Percentiles rank a stretch among this genome's conserved stretches.
Evolutionary conservation across 2,113 vertebrate species (phyloP).

Genomic region (Sebastes schlegelii): DNA sequence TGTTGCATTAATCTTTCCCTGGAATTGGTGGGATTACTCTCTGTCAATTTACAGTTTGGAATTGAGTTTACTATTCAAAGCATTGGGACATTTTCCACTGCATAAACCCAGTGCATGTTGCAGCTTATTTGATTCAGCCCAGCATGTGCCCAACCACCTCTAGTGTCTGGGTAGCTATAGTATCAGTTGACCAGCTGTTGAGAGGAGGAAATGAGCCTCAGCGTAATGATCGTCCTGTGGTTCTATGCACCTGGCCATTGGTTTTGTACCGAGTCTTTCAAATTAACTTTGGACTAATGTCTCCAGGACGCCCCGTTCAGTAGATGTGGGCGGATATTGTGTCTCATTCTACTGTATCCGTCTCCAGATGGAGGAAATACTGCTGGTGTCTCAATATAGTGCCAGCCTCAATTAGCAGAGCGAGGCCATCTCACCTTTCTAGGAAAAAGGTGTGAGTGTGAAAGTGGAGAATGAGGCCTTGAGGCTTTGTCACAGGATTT

Average conservation of each 20-base stretch:
- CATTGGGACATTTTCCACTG: slow-evolving; percentile 34
- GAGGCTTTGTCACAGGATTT: slow-evolving; percentile 28
- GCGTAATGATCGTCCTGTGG: slow-evolving; percentile 56
- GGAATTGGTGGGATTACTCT: slow-evolving; percentile 73
- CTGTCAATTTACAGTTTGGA: slow-evolving; percentile 68
- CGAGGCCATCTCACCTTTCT: slow-evolving; percentile 49
- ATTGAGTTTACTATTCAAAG: slow-evolving; percentile 60
- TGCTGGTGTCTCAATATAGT: slow-evolving; percentile 38
- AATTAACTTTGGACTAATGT: slow-evolving; percentile 71
- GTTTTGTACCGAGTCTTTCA: slow-evolving; percentile 49
- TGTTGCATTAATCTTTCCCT: slow-evolving; percentile 68
- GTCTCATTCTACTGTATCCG: slow-evolving; percentile 36
- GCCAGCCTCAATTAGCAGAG: slow-evolving; percentile 48
- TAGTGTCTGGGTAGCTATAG: slow-evolving; percentile 26
- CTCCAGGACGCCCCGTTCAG: slow-evolving; percentile 38
- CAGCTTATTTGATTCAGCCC: slow-evolving; percentile 58
- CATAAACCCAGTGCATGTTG: slow-evolving; percentile 43
- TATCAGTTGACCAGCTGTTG: slow-evolving; percentile 73
- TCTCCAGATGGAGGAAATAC: slow-evolving; percentile 50
- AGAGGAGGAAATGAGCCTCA: slow-evolving; percentile 58
- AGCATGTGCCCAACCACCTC: slow-evolving; percentile 53
- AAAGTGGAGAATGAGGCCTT: slow-evolving; percentile 41
- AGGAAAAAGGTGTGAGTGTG: slow-evolving; percentile 15
- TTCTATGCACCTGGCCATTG: slow-evolving; percentile 69
- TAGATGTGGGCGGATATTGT: slow-evolving; percentile 28